Percentiles rank a stretch among this genome's conserved stretches.
Conservation (phyloP, 1,140 invertebrate species). For the Euborellia annulipes region DNA sequence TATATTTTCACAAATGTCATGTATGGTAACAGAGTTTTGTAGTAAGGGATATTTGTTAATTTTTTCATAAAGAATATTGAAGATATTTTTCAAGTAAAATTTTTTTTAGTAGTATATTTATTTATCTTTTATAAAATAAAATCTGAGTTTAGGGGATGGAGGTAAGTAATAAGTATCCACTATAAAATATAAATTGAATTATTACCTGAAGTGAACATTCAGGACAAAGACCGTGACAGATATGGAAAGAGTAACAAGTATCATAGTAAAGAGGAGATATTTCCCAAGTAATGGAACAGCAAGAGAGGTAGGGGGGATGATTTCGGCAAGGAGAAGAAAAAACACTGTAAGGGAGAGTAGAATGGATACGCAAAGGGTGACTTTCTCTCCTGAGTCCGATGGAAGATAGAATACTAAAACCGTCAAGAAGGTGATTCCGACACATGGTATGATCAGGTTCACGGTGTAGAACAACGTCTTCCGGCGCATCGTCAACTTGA, state of each 20-base stretch:
- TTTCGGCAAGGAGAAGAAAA: conserved; percentile 91
- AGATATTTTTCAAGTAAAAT: not conserved
- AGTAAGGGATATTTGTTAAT: no score
- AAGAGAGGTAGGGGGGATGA: conserved; percentile 95
- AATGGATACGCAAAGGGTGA: conserved; percentile 91
- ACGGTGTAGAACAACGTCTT: conserved; percentile 88
- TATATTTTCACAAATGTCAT: no score
- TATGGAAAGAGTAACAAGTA: conserved; percentile 90
- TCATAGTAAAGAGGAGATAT: conserved; percentile 94
- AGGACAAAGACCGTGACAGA: conserved; percentile 93
- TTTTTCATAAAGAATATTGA: no score
- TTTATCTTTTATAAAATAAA: not conserved
- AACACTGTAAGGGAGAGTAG: conserved; percentile 96
- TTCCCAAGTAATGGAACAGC: conserved; percentile 95
- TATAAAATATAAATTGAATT: no score
- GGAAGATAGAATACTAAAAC: conserved; percentile 92
- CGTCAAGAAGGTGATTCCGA: conserved; percentile 83
- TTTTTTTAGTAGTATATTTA: not conserved
- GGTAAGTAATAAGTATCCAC: no score
- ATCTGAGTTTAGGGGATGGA: not conserved
- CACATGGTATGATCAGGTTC: conserved; percentile 79
- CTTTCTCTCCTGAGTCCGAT: conserved; percentile 89
- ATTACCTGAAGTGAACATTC: conserved; percentile 93
- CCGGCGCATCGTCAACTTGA: conserved; percentile 85
- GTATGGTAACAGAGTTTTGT: no score